Base-by-base conservation (phyloP, 2,888 invertebrate species). In the Drosophila birchii region DNA sequence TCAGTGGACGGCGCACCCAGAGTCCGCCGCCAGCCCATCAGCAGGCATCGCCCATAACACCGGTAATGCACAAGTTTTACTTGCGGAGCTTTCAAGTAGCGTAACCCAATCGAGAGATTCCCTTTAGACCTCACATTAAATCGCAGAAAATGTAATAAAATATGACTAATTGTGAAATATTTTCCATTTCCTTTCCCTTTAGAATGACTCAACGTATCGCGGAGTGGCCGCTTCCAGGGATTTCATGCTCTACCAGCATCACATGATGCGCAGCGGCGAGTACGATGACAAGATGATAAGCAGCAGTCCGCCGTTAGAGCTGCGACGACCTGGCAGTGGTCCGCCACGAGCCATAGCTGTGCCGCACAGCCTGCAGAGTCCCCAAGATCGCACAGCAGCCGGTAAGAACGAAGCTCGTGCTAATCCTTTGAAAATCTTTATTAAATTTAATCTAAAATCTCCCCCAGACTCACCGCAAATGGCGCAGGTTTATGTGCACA, bases 11-110 rank as follows among this genome's bases (percentile, higher is more conserved):
- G 53, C 77, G 81, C 11, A 80, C 89, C 8, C 95, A 96, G 93
- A 96, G 96, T 93, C 96, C 96, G 90, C 96, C 96, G 90, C 96
- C 96, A 91, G 96, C 97, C 85, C 96, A 96, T 93, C 96, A 96
- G 94, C 96, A 95, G 92, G 94, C 94, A 91, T 95, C 95, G 90
- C 95, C 95, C 86, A 94, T 95, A 91, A 94, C 95, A 91, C 94
- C 95, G 95, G 95, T 95, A 95, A 92, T 89, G 73, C 81, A 82
- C 85, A 81, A 75, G 80, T 78, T 88, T 85, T 86, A 79, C 87
- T 62, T 85, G 86, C 68, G 88, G 89, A 82, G 71, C 76, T 75
- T 89, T 77, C 71, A 89, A 77, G 88, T 89, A 86, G 88, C 81
- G 88, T 89, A 88, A 83, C 77, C 87, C 81, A 75, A 70, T 44